Evolutionary conservation across 2,888 invertebrate species (phyloP).

Genomic region (Helobdella robusta): DNA sequence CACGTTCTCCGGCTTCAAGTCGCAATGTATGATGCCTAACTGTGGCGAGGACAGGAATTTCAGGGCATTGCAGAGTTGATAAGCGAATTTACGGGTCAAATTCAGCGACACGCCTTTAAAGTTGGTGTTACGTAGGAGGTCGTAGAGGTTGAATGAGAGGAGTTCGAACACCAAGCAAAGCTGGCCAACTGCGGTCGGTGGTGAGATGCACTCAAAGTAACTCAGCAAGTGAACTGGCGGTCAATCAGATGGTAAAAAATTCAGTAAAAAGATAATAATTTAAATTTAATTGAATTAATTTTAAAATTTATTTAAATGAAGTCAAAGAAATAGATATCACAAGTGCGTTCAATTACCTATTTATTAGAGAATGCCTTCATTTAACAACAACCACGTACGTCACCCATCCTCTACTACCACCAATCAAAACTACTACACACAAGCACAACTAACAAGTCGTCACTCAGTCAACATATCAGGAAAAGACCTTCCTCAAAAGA

Average conservation of each 20-base stretch:
- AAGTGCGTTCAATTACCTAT: not conserved
- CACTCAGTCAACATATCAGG: not conserved
- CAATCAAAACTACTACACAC: too few relatives aligned
- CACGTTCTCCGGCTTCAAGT: constrained; percentile 99
- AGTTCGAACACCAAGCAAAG: constrained; percentile 99
- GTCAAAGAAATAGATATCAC: not conserved
- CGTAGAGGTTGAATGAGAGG: constrained; percentile 97
- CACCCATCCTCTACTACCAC: too few relatives aligned
- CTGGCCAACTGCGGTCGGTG: constrained; percentile 73
- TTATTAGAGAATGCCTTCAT: not conserved
- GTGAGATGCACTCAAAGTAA: constrained; percentile 99
- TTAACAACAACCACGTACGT: not conserved
- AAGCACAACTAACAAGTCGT: not conserved
- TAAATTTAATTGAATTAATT: not conserved
- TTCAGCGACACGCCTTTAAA: constrained; percentile 98
- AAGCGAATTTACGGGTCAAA: constrained; percentile 98
- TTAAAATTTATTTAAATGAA: not conserved
- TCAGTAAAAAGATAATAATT: not conserved
- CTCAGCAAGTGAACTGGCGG: constrained; percentile 90
- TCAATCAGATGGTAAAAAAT: not conserved
- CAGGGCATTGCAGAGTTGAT: constrained; percentile 96
- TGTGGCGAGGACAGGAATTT: constrained; percentile 97
- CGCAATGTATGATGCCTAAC: constrained; percentile 65
- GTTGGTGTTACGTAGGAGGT: constrained; percentile 96
- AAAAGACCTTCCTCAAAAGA: too few relatives aligned